Base-by-base conservation (phyloP, 2,797 vertebrate genomes). In the Enteromius paludinosus region DNA sequence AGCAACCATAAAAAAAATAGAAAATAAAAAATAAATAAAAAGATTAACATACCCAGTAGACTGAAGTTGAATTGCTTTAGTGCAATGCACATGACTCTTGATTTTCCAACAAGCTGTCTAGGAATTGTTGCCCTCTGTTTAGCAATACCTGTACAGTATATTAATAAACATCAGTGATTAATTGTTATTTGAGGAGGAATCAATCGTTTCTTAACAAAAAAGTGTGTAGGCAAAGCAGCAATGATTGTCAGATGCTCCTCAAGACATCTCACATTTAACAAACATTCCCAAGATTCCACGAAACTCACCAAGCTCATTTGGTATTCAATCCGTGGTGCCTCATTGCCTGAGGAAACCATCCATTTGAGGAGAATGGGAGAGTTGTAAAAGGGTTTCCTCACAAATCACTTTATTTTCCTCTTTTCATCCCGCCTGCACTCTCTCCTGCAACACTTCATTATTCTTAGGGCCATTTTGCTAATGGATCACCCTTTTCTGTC, bases 391-490 rank as follows among this genome's bases (percentile, higher is more conserved):
- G 78, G 73, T 68, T 74, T 71, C n/a, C 65, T 76, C 83, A 41
- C 72, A 75, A 81, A 81, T 69, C 78, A 80, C 65, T 38, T 78
- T 82, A 33, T 82, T 70, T 79, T 49, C 52, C 72, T 77, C 73
- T 59, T 80, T 76, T 81, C 66, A 71, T 81, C 73, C 54, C 28
- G 3, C 64, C 33, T 61, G 5, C 78, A 62, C 72, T 30, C 71
- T 68, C 77, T 79, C 35, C 52, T 49, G 56, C 72, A 69, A 49
- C 78, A 69, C 74, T 81, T 71, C 74, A 85, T 82, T 78, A 85
- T 85, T 85, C 66, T 65, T 45, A n/a, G 6, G 71, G 61, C 70
- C 79, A 74, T 74, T 82, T 65, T 82, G 71, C 65, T 74, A 66
- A 82, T 82, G 71, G 66, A 66, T 52, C 20, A 62, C 71, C 41